A percentile compares a stretch with the other conserved stretches of the same genome.
phyloP scores from a whole-genome alignment of 2,888 invertebrate genomes.

The Yponomeuta malinellus region DNA sequence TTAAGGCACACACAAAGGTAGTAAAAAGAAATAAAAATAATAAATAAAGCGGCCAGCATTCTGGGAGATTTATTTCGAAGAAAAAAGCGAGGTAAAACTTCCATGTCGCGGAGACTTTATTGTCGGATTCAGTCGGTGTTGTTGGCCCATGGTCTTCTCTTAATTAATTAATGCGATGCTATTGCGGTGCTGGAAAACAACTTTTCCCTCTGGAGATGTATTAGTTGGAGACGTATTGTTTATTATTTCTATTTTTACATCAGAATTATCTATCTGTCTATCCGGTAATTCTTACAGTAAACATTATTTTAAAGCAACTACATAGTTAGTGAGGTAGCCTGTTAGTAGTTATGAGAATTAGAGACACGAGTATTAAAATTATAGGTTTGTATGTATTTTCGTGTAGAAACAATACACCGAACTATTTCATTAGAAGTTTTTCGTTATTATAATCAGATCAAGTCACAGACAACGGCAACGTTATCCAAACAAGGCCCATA shows the following conservation, averaged over 20 bases:
- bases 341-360: no score
- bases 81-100: conserved; percentile 51
- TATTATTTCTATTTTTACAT: no score
- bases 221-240: no score
- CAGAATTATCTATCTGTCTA: no score
- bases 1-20: conserved; percentile 47
- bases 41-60: conserved; percentile 64
- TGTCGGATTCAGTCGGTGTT: conserved; percentile 44
- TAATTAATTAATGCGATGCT: conserved; percentile 50
- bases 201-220: no score
- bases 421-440: background rate
- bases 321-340: no score
- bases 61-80: conserved; percentile 71
- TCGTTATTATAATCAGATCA: conserved; percentile 18
- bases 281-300: no score
- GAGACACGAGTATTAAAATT: background rate
- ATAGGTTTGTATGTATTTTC: background rate
- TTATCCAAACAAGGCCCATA: conserved; percentile 19
- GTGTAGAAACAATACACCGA: background rate
- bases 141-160: conserved; percentile 57
- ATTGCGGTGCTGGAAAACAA: background rate
- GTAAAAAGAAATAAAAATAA: conserved; percentile 73
- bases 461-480: conserved; percentile 26
- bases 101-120: conserved; percentile 66
- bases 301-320: no score